These are phyloP conservation scores for Cheilosia impressa DNA, from an alignment of 2,888 invertebrate genomes.

Conservation along the genomic window DNA sequence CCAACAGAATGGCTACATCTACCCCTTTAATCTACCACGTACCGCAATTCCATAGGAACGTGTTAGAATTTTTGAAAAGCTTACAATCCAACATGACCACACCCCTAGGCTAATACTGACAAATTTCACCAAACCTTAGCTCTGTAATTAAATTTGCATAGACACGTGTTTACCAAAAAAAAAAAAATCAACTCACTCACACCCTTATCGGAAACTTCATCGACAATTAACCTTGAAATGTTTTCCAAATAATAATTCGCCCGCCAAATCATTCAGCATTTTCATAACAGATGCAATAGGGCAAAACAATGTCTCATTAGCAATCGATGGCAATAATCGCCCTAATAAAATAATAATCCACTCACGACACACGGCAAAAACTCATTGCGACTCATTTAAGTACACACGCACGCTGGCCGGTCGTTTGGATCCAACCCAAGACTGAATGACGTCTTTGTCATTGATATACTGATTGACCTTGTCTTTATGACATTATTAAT, in stretches of 20 bases:
- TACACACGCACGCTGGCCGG: background rate
- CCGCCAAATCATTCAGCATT: conserved; percentile 22
- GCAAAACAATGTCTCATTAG: conserved; percentile 50
- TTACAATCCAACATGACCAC: background rate
- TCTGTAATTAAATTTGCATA: conserved; percentile 48
- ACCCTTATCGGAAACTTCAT: conserved; percentile 31
- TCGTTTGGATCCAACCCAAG: background rate
- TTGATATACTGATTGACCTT: conserved; percentile 60
- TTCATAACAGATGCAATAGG: conserved; percentile 40
- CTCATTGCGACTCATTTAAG: conserved; percentile 25
- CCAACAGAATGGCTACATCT: background rate
- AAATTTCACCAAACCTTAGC: background rate
- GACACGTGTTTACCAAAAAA: conserved; percentile 35
- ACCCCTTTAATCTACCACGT: background rate
- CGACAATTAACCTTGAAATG: conserved; percentile 48
- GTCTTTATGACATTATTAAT: conserved; percentile 37
- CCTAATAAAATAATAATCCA: conserved; percentile 52
- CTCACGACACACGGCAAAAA: conserved; percentile 48
- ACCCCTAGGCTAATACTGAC: background rate
- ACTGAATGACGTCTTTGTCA: conserved; percentile 28
- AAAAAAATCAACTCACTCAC: conserved; percentile 1
- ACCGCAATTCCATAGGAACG: background rate
- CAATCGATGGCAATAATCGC: conserved; percentile 52
- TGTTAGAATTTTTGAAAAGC: background rate
- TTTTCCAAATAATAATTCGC: conserved; percentile 44